Percentiles rank a stretch among this genome's conserved stretches.
Conservation (phyloP, 1,140 invertebrate species). For the Tetramorium parvispinum region DNA sequence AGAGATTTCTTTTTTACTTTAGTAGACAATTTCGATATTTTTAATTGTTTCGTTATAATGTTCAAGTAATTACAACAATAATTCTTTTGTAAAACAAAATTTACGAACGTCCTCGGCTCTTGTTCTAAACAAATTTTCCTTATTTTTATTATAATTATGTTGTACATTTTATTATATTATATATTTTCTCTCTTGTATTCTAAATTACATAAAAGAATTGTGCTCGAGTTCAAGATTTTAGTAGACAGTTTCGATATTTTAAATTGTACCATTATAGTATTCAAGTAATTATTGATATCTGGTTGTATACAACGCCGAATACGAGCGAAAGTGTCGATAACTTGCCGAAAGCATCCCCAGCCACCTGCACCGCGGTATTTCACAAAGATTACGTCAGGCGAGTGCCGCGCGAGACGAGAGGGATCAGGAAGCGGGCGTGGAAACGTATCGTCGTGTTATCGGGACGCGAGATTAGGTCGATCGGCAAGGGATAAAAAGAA, state of each 20-base stretch:
- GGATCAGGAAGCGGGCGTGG: conserved; percentile 23
- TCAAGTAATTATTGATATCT: not conserved
- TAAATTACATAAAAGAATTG: too few relatives aligned
- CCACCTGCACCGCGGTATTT: conserved; percentile 7
- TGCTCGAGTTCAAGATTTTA: too few relatives aligned
- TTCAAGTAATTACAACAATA: not conserved
- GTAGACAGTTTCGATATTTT: too few relatives aligned
- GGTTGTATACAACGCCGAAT: not conserved
- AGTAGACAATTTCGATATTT: not conserved
- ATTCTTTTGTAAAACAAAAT: not conserved
- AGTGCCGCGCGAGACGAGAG: not conserved
- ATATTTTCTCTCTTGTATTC: too few relatives aligned
- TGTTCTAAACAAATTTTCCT: not conserved
- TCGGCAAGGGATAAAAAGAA: conserved; percentile 29
- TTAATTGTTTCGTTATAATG: not conserved
- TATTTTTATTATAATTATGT: too few relatives aligned
- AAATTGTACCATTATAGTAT: too few relatives aligned
- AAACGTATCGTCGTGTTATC: conserved; percentile 27
- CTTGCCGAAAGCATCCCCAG: not conserved
- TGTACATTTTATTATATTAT: too few relatives aligned
- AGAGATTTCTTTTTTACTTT: not conserved
- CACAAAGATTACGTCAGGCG: conserved; percentile 11
- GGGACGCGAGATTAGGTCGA: conserved; percentile 47
- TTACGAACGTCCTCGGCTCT: not conserved
- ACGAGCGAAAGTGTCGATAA: not conserved